Conservation (phyloP, 1,140 invertebrate genomes). For the Rhyzopertha dominica region DNA sequence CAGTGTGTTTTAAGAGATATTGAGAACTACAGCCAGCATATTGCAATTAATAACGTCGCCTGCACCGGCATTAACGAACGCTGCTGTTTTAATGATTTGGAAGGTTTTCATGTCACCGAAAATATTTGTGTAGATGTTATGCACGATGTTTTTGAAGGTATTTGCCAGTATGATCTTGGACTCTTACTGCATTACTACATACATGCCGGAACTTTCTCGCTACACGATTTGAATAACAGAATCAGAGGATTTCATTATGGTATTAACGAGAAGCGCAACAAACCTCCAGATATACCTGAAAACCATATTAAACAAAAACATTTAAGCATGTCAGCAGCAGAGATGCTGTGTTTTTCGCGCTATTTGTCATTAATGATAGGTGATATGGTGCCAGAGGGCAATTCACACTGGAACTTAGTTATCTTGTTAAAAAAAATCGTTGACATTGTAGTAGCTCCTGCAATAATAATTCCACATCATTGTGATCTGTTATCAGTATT, state of each 20-base stretch:
- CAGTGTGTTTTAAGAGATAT: neutral
- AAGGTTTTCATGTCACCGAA: slow-evolving; percentile 18
- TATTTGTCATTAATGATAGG: slow-evolving; percentile 1
- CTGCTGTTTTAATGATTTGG: slow-evolving; percentile 10
- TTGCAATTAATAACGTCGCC: neutral
- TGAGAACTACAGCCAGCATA: neutral
- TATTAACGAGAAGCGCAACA: neutral
- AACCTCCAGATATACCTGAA: neutral
- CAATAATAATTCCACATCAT: neutral
- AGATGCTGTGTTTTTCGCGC: neutral
- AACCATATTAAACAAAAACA: neutral
- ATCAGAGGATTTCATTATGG: neutral
- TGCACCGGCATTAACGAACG: slow-evolving; percentile 15
- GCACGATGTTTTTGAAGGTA: slow-evolving; percentile 23
- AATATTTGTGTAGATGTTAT: slow-evolving; percentile 20
- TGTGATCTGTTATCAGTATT: neutral
- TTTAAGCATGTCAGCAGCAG: neutral
- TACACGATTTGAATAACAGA: neutral
- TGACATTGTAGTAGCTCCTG: neutral
- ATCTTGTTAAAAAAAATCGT: neutral
- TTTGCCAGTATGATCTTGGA: slow-evolving; percentile 17
- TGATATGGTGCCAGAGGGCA: neutral
- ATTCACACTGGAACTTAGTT: slow-evolving; percentile 20
- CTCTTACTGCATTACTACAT: neutral
- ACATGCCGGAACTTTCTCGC: neutral